A percentile compares a stretch with the other conserved stretches of the same genome.
Conservation (phyloP, 2,113 vertebrate genomes). For the Sarotherodon lohbergeri region DNA sequence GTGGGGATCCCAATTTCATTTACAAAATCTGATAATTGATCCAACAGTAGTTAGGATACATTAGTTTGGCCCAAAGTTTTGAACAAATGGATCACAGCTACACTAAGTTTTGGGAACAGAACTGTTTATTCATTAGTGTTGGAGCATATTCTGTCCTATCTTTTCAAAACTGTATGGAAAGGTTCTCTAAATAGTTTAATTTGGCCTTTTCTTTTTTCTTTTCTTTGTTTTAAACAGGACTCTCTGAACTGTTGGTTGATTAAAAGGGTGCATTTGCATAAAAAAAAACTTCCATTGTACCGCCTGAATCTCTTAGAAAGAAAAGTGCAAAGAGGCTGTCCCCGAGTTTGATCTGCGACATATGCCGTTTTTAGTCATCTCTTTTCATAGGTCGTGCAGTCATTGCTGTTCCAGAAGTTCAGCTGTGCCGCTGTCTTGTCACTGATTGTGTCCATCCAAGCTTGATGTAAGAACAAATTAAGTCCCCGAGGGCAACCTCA, state of each 20-base stretch:
- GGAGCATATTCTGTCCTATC: background rate
- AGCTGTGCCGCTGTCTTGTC: constrained; percentile 41
- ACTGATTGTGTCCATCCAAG: constrained; percentile 55
- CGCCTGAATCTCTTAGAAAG: background rate
- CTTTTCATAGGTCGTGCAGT: background rate
- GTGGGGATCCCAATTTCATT: background rate
- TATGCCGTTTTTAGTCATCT: background rate
- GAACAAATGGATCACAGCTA: background rate
- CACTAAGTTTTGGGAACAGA: background rate
- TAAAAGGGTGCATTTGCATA: background rate
- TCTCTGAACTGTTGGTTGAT: background rate
- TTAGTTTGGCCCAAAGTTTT: background rate
- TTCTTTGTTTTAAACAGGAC: background rate
- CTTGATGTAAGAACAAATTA: constrained; percentile 52
- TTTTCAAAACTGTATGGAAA: background rate
- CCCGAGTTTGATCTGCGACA: constrained; percentile 1
- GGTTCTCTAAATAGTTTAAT: background rate
- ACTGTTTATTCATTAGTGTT: background rate
- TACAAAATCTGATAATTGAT: background rate
- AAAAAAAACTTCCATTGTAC: background rate
- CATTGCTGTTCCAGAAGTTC: constrained; percentile 28
- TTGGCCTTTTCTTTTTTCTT: background rate
- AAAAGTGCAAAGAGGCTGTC: background rate
- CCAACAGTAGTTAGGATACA: background rate
- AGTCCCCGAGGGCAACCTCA: constrained; percentile 12